Evolutionary conservation across 37 sponge, comb jelly and placozoan genomes (phyloP).

Genomic region (Aplysina aerophoba): DNA sequence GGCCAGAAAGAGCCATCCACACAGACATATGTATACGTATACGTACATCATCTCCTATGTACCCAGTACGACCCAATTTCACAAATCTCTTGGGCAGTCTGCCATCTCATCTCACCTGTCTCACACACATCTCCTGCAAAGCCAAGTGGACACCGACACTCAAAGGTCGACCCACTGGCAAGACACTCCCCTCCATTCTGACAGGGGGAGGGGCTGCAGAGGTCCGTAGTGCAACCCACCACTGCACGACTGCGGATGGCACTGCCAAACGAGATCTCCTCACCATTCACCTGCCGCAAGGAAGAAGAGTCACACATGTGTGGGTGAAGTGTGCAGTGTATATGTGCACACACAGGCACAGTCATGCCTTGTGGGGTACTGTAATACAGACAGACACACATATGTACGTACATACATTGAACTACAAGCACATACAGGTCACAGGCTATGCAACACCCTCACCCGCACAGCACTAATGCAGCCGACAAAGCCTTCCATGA

Average conservation of each 20-base stretch:
- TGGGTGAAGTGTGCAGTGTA: no score
- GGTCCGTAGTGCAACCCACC: conserved; percentile 24
- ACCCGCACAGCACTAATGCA: conserved; percentile 52
- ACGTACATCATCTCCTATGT: no score
- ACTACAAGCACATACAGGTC: neutral
- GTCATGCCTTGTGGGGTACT: no score
- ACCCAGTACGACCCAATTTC: no score
- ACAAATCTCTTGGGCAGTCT: no score
- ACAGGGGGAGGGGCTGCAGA: conserved; percentile 50
- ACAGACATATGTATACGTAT: no score
- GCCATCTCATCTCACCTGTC: conserved; percentile 5
- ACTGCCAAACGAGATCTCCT: neutral
- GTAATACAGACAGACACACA: neutral
- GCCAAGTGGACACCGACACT: conserved; percentile 26
- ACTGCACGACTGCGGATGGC: conserved; percentile 39
- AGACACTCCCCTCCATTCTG: conserved; percentile 39
- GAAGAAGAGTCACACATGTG: neutral
- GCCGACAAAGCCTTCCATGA: conserved; percentile 55
- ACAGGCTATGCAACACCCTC: neutral
- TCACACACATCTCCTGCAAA: conserved; percentile 51
- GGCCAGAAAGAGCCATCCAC: neutral
- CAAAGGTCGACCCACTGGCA: neutral
- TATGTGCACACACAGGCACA: no score
- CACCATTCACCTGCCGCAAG: conserved; percentile 12
- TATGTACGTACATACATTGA: neutral